Conservation (phyloP, 2,113 vertebrate genomes). For the Mobula hypostoma region DNA sequence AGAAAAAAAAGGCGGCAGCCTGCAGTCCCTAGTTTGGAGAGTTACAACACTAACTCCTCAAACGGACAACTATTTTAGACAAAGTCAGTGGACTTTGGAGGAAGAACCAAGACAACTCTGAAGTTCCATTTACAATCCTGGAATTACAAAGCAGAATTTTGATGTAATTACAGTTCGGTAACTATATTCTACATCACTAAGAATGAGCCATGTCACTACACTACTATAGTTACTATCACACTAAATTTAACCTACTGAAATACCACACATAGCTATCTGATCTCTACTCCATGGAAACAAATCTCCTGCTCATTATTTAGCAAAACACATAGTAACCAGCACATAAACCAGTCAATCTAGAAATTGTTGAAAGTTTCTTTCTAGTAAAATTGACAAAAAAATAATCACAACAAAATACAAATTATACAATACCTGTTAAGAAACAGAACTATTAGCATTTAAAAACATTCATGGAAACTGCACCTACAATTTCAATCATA, state of each 20-base stretch:
- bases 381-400: not conserved
- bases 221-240: slow-evolving; percentile 62
- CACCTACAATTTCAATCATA: not conserved
- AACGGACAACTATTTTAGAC: no score
- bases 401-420: not conserved
- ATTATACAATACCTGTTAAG: not conserved
- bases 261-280: slow-evolving; percentile 66
- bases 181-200: not conserved
- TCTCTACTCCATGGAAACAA: slow-evolving; percentile 44
- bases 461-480: not conserved
- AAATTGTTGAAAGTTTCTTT: not conserved
- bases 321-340: slow-evolving; percentile 23
- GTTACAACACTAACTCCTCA: not conserved
- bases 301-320: slow-evolving; percentile 30
- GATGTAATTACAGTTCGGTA: slow-evolving; percentile 9
- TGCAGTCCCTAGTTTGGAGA: not conserved
- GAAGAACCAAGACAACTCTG: not conserved
- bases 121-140: not conserved
- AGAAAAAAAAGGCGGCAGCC: not conserved
- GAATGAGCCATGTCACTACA: slow-evolving; percentile 15
- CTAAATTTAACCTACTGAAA: slow-evolving; percentile 75
- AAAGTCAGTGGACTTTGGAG: not conserved
- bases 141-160: slow-evolving; percentile 11
- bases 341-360: not conserved
- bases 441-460: no score